Conservation (phyloP, 2,797 vertebrate genomes). For the Notamacropus eugenii region DNA sequence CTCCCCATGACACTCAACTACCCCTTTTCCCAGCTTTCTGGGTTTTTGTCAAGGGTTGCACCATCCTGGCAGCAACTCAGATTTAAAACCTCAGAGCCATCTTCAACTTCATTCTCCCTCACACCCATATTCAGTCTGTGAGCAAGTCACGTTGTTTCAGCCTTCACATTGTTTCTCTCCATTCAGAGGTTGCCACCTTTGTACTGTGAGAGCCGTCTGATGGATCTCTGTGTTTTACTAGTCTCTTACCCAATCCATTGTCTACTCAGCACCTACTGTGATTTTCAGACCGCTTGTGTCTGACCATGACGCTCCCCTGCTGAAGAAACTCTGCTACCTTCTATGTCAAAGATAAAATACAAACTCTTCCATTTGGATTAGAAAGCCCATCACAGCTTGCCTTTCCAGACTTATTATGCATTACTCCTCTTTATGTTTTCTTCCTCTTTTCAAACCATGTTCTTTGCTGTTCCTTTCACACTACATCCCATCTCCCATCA, state of each 20-base stretch:
- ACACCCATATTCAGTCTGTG: background rate
- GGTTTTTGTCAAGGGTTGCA: background rate
- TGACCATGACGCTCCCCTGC: background rate
- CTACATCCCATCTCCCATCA: background rate
- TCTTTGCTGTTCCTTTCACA: background rate
- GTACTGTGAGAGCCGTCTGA: background rate
- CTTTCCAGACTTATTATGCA: background rate
- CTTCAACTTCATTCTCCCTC: background rate
- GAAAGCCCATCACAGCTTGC: background rate
- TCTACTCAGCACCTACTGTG: background rate
- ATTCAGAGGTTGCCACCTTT: background rate
- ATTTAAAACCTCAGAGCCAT: background rate
- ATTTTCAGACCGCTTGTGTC: background rate
- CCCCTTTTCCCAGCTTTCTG: background rate
- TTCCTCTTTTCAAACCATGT: background rate
- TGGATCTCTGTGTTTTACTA: background rate
- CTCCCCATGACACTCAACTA: background rate
- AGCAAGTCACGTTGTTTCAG: background rate
- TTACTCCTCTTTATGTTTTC: background rate
- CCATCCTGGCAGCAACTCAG: background rate
- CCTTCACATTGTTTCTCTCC: background rate
- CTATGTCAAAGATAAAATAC: background rate
- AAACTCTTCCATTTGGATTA: background rate
- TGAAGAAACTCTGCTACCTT: background rate
- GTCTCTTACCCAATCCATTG: background rate